A percentile compares a stretch with the other conserved stretches of the same genome.
phyloP scores from a whole-genome alignment of 2,888 invertebrate genomes.

The Philopedon plagiatum region DNA sequence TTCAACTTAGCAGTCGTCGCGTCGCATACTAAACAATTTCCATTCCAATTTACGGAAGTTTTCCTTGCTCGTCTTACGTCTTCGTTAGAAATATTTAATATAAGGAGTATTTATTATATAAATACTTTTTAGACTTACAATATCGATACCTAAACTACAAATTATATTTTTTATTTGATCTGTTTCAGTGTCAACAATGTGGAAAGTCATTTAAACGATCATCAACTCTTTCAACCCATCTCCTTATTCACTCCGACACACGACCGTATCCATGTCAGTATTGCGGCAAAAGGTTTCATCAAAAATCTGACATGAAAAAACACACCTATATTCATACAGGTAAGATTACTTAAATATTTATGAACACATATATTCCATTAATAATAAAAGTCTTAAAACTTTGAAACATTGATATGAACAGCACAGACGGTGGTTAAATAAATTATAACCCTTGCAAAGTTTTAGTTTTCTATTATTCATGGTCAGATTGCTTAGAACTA shows the following conservation, averaged over 20 bases:
- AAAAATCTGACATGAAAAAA: slow-evolving; percentile 99
- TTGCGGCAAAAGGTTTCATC: slow-evolving; percentile 98
- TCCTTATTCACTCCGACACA: slow-evolving; percentile 97
- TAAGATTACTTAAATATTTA: slow-evolving; percentile 69
- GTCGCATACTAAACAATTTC: no score
- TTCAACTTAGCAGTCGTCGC: no score
- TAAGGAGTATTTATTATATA: no score
- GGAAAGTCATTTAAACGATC: slow-evolving; percentile 97
- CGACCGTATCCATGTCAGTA: slow-evolving; percentile 98
- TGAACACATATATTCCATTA: not conserved
- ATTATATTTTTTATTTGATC: not conserved
- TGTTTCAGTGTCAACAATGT: slow-evolving; percentile 87
- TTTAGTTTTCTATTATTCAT: slow-evolving; percentile 44
- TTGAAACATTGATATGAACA: slow-evolving; percentile 38
- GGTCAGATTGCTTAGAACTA: slow-evolving; percentile 26
- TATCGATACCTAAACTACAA: no score
- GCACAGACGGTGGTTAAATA: slow-evolving; percentile 37
- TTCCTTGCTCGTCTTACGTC: no score
- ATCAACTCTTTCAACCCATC: slow-evolving; percentile 96
- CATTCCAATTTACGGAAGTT: no score
- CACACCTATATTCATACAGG: slow-evolving; percentile 97
- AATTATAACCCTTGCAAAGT: slow-evolving; percentile 43
- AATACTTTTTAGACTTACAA: no score
- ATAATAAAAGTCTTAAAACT: slow-evolving; percentile 31
- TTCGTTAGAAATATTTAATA: no score